Conservation (phyloP, 2,888 invertebrate genomes). For the Tenthredo scrophulariae region DNA sequence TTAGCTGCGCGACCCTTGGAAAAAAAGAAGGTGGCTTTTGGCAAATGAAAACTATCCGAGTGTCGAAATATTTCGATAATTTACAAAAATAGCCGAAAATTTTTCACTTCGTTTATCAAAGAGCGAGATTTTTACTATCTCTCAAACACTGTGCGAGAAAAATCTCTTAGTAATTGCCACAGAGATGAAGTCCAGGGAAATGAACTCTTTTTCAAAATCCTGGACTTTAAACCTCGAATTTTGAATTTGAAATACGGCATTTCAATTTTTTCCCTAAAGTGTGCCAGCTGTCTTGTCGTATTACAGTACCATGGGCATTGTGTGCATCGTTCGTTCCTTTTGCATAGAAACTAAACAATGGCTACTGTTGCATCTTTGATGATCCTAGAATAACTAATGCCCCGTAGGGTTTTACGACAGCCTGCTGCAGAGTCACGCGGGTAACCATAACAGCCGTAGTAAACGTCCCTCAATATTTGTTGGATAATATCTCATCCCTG, state of each 20-base stretch:
- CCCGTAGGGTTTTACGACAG: slow-evolving; percentile 62
- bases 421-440: slow-evolving; percentile 34
- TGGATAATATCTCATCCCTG: slow-evolving; percentile 70
- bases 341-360: slow-evolving; percentile 59
- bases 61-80: background rate
- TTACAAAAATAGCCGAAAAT: background rate
- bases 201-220: too few species aligned
- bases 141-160: too few species aligned
- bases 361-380: slow-evolving; percentile 70
- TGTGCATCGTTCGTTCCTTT: background rate
- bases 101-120: background rate
- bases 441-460: slow-evolving; percentile 56
- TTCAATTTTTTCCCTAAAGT: background rate
- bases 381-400: slow-evolving; percentile 69
- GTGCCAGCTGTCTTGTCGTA: background rate
- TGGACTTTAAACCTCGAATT: background rate
- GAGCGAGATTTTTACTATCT: too few species aligned
- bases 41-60: background rate
- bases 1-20: background rate
- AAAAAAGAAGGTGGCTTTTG: background rate
- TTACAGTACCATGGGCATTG: background rate
- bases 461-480: slow-evolving; percentile 69
- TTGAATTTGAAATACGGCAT: background rate
- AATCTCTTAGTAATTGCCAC: too few species aligned
- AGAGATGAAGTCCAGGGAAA: too few species aligned